Percentiles rank a stretch among this genome's conserved stretches.
Conservation (phyloP, 2,113 vertebrate genomes). For the Herpetotheres cachinnans region DNA sequence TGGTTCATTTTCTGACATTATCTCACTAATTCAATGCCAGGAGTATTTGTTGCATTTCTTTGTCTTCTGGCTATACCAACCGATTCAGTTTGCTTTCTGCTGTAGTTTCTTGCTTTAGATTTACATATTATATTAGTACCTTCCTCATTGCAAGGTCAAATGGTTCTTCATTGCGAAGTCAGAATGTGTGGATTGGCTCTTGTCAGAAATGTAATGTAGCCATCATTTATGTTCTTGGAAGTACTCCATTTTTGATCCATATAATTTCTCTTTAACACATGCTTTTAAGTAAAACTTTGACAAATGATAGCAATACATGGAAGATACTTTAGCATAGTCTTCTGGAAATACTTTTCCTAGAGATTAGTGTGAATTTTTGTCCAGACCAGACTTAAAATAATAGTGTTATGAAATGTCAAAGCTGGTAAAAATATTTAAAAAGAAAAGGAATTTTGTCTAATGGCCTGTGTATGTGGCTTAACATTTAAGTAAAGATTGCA, state of each 20-base stretch:
- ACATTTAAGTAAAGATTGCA: not conserved
- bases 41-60: not conserved
- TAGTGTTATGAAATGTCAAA: not conserved
- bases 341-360: conserved; percentile 11
- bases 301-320: not conserved
- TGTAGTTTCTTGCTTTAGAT: not conserved
- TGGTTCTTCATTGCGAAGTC: not conserved
- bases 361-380: not conserved
- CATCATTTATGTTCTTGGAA: not conserved
- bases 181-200: not conserved
- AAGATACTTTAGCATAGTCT: not conserved
- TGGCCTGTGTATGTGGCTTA: not conserved
- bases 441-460: conserved; percentile 1
- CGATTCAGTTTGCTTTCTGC: not conserved
- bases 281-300: conserved; percentile 19
- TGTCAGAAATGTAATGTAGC: not conserved
- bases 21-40: not conserved
- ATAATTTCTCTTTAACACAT: not conserved
- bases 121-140: not conserved
- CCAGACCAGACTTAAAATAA: not conserved
- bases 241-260: not conserved
- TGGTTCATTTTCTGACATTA: rapidly evolving
- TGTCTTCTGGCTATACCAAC: not conserved
- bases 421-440: not conserved
- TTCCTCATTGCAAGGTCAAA: not conserved